A percentile compares a stretch with the other conserved stretches of the same genome.
phyloP scores from a whole-genome alignment of 2,888 invertebrate genomes.

The Syrista parreyssii region DNA sequence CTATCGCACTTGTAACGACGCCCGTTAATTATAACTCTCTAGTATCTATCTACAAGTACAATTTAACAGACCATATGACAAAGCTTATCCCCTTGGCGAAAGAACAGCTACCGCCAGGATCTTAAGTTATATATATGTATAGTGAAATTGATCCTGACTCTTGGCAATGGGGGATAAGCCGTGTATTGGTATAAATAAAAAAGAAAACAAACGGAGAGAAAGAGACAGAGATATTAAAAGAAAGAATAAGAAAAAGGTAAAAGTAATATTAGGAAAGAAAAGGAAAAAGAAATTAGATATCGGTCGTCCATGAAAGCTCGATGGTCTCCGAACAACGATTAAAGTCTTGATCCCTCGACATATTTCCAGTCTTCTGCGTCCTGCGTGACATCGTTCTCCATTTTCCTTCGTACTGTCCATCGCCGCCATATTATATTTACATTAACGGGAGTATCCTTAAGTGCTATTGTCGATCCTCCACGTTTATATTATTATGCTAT shows the following conservation, averaged over 20 bases:
- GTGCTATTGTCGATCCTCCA: slow-evolving; percentile 14
- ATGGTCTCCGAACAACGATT: not conserved
- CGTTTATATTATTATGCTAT: slow-evolving; percentile 16
- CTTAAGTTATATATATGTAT: not conserved
- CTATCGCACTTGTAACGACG: not conserved
- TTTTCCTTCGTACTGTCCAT: not conserved
- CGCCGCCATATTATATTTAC: slow-evolving; percentile 13
- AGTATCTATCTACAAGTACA: not conserved
- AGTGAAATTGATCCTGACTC: not conserved
- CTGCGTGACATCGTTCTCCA: not conserved
- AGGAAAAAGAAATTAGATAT: not conserved
- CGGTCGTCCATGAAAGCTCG: not conserved
- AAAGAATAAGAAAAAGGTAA: not conserved
- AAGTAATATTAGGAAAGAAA: not conserved
- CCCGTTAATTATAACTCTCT: not conserved
- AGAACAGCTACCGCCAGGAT: not conserved
- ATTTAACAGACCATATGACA: not conserved
- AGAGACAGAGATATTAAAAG: not conserved
- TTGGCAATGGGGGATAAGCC: not conserved
- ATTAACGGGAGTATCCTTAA: slow-evolving; percentile 16
- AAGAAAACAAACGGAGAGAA: not conserved
- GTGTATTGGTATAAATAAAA: not conserved
- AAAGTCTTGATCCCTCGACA: not conserved
- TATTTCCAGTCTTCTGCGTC: not conserved
- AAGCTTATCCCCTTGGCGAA: not conserved